These are phyloP conservation scores for Microcebus lehilahytsara DNA, from an alignment of 2,113 vertebrate genomes.

Conservation along the genomic window DNA sequence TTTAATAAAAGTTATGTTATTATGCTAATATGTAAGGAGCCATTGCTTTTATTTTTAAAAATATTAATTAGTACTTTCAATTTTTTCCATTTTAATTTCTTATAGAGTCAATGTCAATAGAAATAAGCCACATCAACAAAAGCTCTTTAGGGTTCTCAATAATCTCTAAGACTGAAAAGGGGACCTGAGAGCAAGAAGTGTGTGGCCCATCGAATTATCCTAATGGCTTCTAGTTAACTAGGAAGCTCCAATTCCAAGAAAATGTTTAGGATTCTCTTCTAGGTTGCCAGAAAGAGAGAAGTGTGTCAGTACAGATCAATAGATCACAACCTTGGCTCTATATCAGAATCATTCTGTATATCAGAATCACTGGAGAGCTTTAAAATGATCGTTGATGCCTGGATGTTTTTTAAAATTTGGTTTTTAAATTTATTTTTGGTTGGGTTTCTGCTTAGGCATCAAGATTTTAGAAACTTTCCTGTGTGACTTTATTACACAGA, in stretches of 20 bases:
- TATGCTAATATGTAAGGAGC: neutral
- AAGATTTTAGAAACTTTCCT: neutral
- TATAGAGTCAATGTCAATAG: neutral
- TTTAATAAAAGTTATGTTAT: neutral
- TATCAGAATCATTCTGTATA: neutral
- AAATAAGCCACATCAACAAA: neutral
- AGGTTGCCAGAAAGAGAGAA: neutral
- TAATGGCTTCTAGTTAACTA: neutral
- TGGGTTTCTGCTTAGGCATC: neutral
- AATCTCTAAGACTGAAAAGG: neutral
- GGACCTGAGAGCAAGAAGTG: neutral
- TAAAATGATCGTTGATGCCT: neutral
- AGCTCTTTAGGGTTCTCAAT: neutral
- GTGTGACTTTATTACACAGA: neutral
- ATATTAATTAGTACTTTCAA: neutral
- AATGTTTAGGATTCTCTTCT: neutral
- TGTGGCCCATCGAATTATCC: neutral
- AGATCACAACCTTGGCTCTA: neutral
- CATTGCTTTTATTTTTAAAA: conserved; percentile 4
- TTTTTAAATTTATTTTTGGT: neutral
- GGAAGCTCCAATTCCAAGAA: neutral
- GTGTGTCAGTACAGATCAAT: neutral
- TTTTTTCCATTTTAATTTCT: neutral
- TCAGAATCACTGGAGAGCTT: neutral
- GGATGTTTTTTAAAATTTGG: neutral